A percentile compares a stretch with the other conserved stretches of the same genome.
phyloP scores from a whole-genome alignment of 1,140 invertebrate species.

The Halyomorpha halys region DNA sequence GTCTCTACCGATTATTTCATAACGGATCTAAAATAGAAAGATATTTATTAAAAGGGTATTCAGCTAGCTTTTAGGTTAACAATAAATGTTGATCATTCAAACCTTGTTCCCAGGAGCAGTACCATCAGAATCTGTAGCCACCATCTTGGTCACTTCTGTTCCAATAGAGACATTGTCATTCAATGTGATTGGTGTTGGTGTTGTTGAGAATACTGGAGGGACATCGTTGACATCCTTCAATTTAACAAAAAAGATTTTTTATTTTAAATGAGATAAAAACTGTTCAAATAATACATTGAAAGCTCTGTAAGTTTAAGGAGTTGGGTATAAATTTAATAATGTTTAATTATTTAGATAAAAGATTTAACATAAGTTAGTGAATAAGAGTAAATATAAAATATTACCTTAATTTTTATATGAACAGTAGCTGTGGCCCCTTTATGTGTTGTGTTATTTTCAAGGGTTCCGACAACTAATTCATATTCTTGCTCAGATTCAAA shows the following conservation, averaged over 20 bases:
- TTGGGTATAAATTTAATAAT: conserved; percentile 3
- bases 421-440: conserved; percentile 64
- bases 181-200: conserved; percentile 66
- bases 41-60: background rate
- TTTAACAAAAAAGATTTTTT: background rate
- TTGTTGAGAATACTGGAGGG: conserved; percentile 72
- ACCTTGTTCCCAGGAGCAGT: conserved; percentile 71
- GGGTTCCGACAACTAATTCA: conserved; percentile 64
- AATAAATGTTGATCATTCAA: background rate
- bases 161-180: conserved; percentile 74
- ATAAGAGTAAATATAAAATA: too few relatives aligned
- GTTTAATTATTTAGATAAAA: too few relatives aligned
- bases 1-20: conserved; percentile 68
- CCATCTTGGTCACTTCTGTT: conserved; percentile 61
- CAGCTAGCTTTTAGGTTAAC: background rate
- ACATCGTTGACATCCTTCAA: conserved; percentile 66
- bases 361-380: too few relatives aligned
- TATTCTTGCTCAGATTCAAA: conserved; percentile 64
- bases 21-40: conserved; percentile 44
- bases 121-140: conserved; percentile 70
- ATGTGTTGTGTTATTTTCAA: conserved; percentile 60
- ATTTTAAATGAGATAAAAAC: background rate
- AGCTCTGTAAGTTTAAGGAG: background rate
- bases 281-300: background rate
- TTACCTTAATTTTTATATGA: conserved; percentile 62